Conservation (phyloP, 2,113 vertebrate genomes). For the Alethe castanea region DNA sequence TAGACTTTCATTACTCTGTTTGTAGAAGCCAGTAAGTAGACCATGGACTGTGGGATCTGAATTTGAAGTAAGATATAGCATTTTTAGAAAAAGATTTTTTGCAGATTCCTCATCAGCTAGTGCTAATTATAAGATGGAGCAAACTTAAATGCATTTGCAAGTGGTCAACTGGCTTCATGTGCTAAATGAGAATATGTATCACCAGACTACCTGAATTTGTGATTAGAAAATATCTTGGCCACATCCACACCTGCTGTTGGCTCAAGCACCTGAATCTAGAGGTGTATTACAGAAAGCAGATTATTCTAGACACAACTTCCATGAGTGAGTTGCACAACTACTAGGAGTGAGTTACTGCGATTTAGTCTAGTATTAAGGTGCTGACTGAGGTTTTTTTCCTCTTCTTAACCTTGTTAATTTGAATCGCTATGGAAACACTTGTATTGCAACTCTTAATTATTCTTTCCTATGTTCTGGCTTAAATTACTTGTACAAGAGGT, state of each 20-base stretch:
- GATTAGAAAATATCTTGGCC: not conserved
- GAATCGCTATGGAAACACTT: not conserved
- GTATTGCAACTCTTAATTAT: not conserved
- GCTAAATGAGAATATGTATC: not conserved
- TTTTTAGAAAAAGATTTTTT: not conserved
- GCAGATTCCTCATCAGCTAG: not conserved
- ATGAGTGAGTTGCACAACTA: not conserved
- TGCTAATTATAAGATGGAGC: not conserved
- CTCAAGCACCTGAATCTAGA: not conserved
- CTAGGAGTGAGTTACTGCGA: not conserved
- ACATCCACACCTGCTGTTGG: not conserved
- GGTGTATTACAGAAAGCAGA: not conserved
- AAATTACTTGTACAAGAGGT: not conserved
- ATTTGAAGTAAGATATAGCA: not conserved
- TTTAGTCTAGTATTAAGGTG: not conserved
- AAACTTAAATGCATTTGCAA: not conserved
- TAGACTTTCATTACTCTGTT: not conserved
- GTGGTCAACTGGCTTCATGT: not conserved
- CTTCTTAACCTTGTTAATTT: not conserved
- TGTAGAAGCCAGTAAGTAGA: not conserved
- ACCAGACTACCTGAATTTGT: not conserved
- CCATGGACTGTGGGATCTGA: not conserved
- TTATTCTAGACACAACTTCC: not conserved
- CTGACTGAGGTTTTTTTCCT: not conserved
- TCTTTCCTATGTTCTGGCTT: not conserved